Conservation (phyloP, 2,888 invertebrate species). For the Zaprionus obscuricornis region DNA sequence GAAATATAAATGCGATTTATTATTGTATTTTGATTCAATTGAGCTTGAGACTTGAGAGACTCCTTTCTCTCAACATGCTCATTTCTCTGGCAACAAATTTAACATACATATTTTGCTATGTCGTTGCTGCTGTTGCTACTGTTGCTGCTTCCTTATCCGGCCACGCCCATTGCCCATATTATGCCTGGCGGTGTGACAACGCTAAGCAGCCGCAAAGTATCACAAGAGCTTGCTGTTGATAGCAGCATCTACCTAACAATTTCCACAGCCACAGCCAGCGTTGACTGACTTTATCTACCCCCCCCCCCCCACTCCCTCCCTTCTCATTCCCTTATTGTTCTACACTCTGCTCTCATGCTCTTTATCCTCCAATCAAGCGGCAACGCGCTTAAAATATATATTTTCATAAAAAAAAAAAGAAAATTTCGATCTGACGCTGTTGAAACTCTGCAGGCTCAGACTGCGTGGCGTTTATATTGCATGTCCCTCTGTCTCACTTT, state of each 20-base stretch:
- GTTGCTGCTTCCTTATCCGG: constrained; percentile 31
- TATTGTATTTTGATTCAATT: constrained; percentile 70
- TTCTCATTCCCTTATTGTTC: background rate
- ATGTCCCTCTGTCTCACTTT: too few species aligned
- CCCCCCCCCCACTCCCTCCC: background rate
- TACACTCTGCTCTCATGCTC: background rate
- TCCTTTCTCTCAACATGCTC: constrained; percentile 40
- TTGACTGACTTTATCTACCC: constrained; percentile 8
- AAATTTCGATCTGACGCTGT: constrained; percentile 59
- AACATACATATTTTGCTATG: too few species aligned
- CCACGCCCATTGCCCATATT: constrained; percentile 43
- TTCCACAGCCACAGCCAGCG: background rate
- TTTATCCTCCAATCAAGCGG: constrained; percentile 42
- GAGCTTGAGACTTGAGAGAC: constrained; percentile 39
- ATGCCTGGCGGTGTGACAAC: constrained; percentile 69
- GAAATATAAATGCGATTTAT: constrained; percentile 72
- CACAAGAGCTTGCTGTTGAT: constrained; percentile 60
- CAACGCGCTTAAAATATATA: constrained; percentile 46
- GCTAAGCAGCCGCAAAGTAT: constrained; percentile 60
- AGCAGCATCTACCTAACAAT: constrained; percentile 26
- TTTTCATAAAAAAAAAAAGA: constrained; percentile 60
- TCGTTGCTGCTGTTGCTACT: constrained; percentile 11
- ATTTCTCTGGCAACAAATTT: constrained; percentile 47
- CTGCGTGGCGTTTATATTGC: too few species aligned
- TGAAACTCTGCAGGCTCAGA: background rate